These are phyloP conservation scores for Phyllostomus discolor DNA, from an alignment of 2,113 vertebrate genomes.

Conservation along the genomic window DNA sequence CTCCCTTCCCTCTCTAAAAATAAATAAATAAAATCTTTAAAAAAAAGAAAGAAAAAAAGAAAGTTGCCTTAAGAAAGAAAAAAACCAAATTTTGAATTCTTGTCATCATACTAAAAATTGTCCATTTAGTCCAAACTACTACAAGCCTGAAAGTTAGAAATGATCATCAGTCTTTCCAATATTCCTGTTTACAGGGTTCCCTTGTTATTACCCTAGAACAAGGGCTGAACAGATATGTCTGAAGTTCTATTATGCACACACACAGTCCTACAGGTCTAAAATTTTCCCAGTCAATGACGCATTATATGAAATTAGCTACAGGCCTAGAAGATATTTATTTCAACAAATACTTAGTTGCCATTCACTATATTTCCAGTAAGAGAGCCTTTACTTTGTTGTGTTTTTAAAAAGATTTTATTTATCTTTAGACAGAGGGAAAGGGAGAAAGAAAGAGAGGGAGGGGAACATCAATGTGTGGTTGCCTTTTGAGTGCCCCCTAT, in stretches of 20 bases:
- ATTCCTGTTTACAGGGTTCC: background rate
- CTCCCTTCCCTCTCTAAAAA: too few species aligned
- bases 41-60: too few species aligned
- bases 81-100: background rate
- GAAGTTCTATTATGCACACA: background rate
- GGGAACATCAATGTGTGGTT: too few species aligned
- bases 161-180: background rate
- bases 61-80: background rate
- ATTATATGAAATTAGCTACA: conserved; percentile 26
- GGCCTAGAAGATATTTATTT: background rate
- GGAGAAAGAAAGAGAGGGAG: too few species aligned
- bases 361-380: background rate
- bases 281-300: background rate
- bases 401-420: too few species aligned
- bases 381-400: background rate
- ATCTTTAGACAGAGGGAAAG: too few species aligned
- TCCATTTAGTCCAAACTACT: background rate
- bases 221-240: background rate
- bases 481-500: too few species aligned
- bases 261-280: background rate
- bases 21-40: too few species aligned
- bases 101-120: background rate
- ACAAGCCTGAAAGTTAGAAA: conserved; percentile 16
- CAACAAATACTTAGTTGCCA: background rate
- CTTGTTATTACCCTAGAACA: background rate